Evolutionary conservation across 2,888 invertebrate species (phyloP).

Genomic region (Zaprionus obscuricornis): DNA sequence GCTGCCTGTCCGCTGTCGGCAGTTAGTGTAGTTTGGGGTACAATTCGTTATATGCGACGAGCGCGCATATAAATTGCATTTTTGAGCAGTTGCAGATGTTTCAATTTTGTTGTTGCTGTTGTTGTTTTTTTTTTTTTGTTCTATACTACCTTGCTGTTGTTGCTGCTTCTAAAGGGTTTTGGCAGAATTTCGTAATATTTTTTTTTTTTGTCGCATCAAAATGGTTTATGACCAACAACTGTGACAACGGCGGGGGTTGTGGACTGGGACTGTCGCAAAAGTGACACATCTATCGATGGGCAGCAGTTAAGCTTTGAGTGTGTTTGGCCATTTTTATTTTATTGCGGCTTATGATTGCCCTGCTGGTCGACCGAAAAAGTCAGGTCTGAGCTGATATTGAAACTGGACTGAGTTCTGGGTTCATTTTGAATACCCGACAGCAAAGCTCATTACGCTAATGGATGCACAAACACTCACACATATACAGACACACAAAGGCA

Average conservation of each 20-base stretch:
- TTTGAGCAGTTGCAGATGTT: constrained; percentile 69
- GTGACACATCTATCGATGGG: constrained; percentile 73
- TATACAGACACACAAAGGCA: constrained; percentile 5
- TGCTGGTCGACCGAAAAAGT: too few relatives aligned
- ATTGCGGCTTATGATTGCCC: constrained; percentile 48
- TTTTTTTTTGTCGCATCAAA: constrained; percentile 47
- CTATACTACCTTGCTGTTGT: too few relatives aligned
- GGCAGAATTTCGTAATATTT: neutral
- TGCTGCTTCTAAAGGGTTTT: constrained; percentile 29
- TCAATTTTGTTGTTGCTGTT: constrained; percentile 28
- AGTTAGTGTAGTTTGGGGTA: constrained; percentile 74
- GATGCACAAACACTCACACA: constrained; percentile 40
- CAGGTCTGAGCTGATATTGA: neutral
- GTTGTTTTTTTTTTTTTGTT: constrained; percentile 13
- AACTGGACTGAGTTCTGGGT: too few relatives aligned
- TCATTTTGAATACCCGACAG: constrained; percentile 38
- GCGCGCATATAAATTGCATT: constrained; percentile 73
- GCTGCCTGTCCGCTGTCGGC: too few relatives aligned
- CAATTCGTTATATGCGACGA: constrained; percentile 69
- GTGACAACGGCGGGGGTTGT: too few relatives aligned
- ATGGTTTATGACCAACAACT: constrained; percentile 71
- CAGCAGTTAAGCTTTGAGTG: constrained; percentile 69
- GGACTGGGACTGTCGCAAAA: too few relatives aligned
- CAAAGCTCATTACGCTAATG: constrained; percentile 75
- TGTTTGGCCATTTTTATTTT: constrained; percentile 56